Percentiles rank a stretch among this genome's conserved stretches.
These are phyloP conservation scores for Altica lythri DNA, from an alignment of 2,888 invertebrate species.

Conservation along the genomic window DNA sequence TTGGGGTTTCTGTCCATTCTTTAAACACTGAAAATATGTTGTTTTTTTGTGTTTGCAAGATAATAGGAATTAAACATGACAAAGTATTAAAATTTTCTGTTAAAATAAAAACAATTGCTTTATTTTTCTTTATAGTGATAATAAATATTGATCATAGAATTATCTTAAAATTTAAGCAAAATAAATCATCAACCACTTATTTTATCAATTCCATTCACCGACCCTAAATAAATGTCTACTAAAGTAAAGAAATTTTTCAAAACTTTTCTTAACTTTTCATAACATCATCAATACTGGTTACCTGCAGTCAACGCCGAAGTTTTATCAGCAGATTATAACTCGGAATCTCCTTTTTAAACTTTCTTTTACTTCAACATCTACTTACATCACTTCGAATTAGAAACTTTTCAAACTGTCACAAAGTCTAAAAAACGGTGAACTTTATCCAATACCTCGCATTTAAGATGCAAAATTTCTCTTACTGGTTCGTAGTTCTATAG, in stretches of 20 bases:
- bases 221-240: too few relatives aligned
- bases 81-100: too few relatives aligned
- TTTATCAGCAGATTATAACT: background rate
- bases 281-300: conserved; percentile 6
- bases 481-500: conserved; percentile 1
- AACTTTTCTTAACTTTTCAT: background rate
- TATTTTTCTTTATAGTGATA: too few relatives aligned
- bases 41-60: too few relatives aligned
- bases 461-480: background rate
- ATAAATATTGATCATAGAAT: too few relatives aligned
- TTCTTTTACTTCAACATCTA: conserved; percentile 6
- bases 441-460: background rate
- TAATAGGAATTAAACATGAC: too few relatives aligned
- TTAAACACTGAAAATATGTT: too few relatives aligned
- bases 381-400: conserved; percentile 17
- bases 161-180: too few relatives aligned
- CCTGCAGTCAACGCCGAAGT: background rate
- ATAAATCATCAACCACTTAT: too few relatives aligned
- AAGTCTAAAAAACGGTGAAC: conserved; percentile 3
- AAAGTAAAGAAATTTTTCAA: background rate
- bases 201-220: too few relatives aligned
- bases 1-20: too few relatives aligned
- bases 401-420: conserved; percentile 19
- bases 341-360: conserved; percentile 1
- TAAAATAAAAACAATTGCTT: too few relatives aligned